A percentile compares a stretch with the other conserved stretches of the same genome.
phyloP scores from a whole-genome alignment of 2,797 vertebrate genomes.

The Pterois miles region DNA sequence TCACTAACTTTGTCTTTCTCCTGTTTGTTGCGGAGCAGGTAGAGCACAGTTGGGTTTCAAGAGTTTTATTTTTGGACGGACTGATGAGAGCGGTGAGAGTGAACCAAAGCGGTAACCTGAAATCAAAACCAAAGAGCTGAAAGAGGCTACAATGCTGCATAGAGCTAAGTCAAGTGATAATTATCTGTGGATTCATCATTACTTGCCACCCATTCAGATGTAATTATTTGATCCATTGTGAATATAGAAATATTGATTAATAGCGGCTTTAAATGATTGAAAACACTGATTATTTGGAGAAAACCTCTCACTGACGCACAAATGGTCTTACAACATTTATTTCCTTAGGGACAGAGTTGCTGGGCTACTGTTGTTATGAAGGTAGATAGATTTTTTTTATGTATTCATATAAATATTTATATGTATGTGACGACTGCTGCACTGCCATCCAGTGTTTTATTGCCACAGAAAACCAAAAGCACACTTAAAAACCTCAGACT shows the following conservation, averaged over 20 bases:
- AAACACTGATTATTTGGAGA: neutral
- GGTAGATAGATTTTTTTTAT: neutral
- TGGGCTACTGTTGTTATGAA: neutral
- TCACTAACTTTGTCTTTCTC: neutral
- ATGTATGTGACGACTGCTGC: neutral
- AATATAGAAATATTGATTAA: neutral
- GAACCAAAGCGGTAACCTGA: neutral
- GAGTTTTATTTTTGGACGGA: neutral
- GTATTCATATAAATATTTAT: neutral
- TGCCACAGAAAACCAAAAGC: conserved; percentile 28
- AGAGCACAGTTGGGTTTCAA: neutral
- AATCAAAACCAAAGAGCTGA: neutral
- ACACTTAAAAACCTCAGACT: conserved; percentile 37
- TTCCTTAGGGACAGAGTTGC: neutral
- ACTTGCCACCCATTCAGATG: neutral
- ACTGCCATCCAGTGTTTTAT: conserved; percentile 1
- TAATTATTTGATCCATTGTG: neutral
- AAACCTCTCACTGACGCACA: neutral
- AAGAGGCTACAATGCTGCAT: neutral
- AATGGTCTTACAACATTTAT: neutral
- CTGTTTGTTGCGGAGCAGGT: neutral
- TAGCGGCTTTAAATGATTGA: neutral
- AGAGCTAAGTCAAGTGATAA: neutral
- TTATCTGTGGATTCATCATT: neutral
- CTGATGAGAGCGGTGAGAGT: neutral